phyloP scores from a whole-genome alignment of 2,888 invertebrate species.

The Prosopocoilus inquinatus region DNA sequence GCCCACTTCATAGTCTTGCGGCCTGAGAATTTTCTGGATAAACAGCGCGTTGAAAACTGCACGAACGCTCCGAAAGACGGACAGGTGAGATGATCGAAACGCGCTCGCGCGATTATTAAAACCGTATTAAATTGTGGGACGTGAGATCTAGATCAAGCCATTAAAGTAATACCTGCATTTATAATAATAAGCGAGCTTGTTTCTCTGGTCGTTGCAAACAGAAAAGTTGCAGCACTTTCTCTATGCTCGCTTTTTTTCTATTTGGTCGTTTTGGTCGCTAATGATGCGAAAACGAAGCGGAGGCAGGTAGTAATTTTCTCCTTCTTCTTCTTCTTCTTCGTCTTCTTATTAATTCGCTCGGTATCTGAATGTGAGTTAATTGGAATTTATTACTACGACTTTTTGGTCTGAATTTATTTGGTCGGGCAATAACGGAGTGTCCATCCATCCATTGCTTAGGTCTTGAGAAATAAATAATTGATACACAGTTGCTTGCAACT shows the following conservation, averaged over 20 bases:
- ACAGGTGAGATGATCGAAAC: conserved; percentile 50
- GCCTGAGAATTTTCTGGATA: conserved; percentile 75
- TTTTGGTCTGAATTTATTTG: background rate
- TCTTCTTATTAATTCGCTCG: background rate
- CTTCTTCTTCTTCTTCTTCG: background rate
- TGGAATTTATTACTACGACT: background rate
- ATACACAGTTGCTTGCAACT: too few relatives aligned
- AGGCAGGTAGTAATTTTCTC: background rate
- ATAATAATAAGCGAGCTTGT: too few relatives aligned
- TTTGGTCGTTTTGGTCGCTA: background rate
- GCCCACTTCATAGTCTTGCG: conserved; percentile 61
- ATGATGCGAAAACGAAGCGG: background rate
- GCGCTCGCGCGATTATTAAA: background rate
- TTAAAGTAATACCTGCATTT: too few relatives aligned
- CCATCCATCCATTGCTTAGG: too few relatives aligned
- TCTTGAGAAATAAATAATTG: too few relatives aligned
- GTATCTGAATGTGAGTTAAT: background rate
- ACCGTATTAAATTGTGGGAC: background rate
- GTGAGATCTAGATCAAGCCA: background rate
- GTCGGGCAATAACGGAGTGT: background rate
- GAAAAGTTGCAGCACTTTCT: too few relatives aligned
- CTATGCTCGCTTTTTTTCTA: too few relatives aligned
- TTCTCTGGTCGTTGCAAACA: too few relatives aligned
- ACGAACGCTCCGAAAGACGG: conserved; percentile 60
- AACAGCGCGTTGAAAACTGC: conserved; percentile 68